phyloP scores from a whole-genome alignment of 2,888 invertebrate genomes.

The Dryadula phaetusa region DNA sequence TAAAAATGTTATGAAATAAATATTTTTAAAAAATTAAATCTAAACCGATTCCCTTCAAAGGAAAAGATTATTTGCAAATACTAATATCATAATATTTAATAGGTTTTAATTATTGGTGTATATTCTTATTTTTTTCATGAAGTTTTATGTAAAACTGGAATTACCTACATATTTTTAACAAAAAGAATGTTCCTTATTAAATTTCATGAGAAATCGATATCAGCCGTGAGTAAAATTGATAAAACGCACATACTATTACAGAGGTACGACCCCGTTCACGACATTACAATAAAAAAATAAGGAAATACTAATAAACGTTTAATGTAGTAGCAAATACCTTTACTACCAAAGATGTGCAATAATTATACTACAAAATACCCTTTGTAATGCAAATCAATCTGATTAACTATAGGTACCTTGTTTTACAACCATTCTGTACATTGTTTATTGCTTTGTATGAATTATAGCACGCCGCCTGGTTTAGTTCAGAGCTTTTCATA shows the following conservation, averaged over 20 bases:
- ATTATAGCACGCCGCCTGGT: slow-evolving; percentile 26
- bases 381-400: slow-evolving; percentile 50
- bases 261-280: neutral
- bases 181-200: neutral
- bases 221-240: neutral
- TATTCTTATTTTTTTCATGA: too few relatives aligned
- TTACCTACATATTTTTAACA: neutral
- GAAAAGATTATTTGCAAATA: too few relatives aligned
- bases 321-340: slow-evolving; percentile 1
- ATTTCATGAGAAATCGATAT: neutral
- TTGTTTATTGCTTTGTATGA: slow-evolving; percentile 37
- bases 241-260: neutral
- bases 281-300: neutral
- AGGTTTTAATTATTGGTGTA: too few relatives aligned
- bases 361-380: slow-evolving; percentile 35
- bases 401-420: slow-evolving; percentile 41
- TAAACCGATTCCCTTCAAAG: too few relatives aligned
- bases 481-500: slow-evolving; percentile 24
- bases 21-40: too few relatives aligned
- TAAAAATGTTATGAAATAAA: too few relatives aligned
- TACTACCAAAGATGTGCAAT: slow-evolving; percentile 25
- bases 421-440: slow-evolving; percentile 34
- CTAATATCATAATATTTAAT: too few relatives aligned
- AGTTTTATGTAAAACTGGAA: too few relatives aligned
- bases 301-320: slow-evolving; percentile 13